Conservation (phyloP, 2,113 vertebrate genomes). For the Brachionichthys hirsutus region DNA sequence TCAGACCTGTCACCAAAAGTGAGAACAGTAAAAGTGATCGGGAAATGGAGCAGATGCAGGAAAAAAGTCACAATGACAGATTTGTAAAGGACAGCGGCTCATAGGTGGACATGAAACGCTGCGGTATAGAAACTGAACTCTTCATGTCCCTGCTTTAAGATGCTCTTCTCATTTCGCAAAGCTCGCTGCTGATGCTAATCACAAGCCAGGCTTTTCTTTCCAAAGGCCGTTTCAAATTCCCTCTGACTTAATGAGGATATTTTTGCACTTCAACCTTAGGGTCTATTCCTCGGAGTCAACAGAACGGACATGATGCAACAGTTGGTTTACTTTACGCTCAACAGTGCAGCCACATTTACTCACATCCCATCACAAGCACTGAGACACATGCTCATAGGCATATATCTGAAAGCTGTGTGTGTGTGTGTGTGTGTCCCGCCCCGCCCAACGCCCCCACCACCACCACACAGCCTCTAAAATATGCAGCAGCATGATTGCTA, state of each 20-base stretch:
- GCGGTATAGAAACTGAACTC: conserved; percentile 48
- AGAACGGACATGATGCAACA: conserved; percentile 43
- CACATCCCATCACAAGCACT: conserved; percentile 9
- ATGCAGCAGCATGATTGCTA: conserved; percentile 74
- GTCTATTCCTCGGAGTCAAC: conserved; percentile 40
- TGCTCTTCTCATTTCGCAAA: conserved; percentile 51
- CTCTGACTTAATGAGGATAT: conserved; percentile 60
- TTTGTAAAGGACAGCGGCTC: conserved; percentile 59
- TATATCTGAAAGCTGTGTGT: conserved; percentile 22
- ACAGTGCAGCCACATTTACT: conserved; percentile 15
- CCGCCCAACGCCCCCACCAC: too few relatives aligned
- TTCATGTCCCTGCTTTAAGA: conserved; percentile 50
- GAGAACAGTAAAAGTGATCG: conserved; percentile 3
- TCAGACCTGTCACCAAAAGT: conserved; percentile 35
- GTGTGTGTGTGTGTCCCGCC: too few relatives aligned
- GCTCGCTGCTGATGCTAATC: conserved; percentile 49
- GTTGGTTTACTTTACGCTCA: conserved; percentile 33
- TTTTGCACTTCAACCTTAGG: conserved; percentile 66
- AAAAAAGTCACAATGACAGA: conserved; percentile 57
- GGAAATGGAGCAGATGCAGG: conserved; percentile 8
- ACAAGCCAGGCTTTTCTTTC: conserved; percentile 42
- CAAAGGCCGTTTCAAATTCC: conserved; percentile 42
- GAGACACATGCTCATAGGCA: conserved; percentile 32
- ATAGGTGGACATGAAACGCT: conserved; percentile 49
- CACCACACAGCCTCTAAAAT: conserved; percentile 55